phyloP scores from a whole-genome alignment of 2,888 invertebrate genomes.

The Folsomia manolachei region DNA sequence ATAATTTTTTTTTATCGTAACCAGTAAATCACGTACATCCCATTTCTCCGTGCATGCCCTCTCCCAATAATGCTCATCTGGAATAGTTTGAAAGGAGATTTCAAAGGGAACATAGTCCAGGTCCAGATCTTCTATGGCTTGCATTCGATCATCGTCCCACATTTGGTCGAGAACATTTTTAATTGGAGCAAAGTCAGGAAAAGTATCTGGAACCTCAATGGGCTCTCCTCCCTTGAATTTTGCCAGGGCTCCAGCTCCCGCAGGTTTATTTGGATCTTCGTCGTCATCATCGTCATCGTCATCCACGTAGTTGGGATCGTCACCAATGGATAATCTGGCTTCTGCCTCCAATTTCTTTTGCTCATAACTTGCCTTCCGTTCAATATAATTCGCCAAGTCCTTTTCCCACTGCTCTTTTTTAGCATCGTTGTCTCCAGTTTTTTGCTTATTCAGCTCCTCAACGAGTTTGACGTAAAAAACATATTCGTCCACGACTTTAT shows the following conservation, averaged over 20 bases:
- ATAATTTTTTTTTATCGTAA: neutral
- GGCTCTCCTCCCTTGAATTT: too few species aligned
- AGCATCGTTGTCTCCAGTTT: slow-evolving; percentile 31
- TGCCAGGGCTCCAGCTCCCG: neutral
- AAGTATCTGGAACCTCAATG: slow-evolving; percentile 31
- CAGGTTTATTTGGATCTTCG: slow-evolving; percentile 15
- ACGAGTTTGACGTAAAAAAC: slow-evolving; percentile 40
- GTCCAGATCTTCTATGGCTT: slow-evolving; percentile 45
- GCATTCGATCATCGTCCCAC: slow-evolving; percentile 35
- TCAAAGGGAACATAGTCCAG: slow-evolving; percentile 44
- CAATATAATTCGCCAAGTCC: slow-evolving; percentile 32
- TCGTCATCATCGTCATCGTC: slow-evolving; percentile 14
- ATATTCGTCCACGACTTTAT: slow-evolving; percentile 43
- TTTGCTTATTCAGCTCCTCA: slow-evolving; percentile 38
- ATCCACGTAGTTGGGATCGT: slow-evolving; percentile 19
- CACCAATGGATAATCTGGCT: slow-evolving; percentile 4
- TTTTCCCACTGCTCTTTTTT: slow-evolving; percentile 36
- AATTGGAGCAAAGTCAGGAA: slow-evolving; percentile 35
- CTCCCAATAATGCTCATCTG: slow-evolving; percentile 49
- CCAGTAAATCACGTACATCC: slow-evolving; percentile 32
- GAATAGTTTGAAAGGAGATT: slow-evolving; percentile 45
- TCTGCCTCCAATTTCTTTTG: slow-evolving; percentile 17
- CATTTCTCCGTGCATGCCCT: slow-evolving; percentile 38
- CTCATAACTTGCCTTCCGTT: slow-evolving; percentile 31
- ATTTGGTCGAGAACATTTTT: slow-evolving; percentile 29